Conservation (phyloP, 2,797 vertebrate species). For the Schizothorax lantsangensis region DNA sequence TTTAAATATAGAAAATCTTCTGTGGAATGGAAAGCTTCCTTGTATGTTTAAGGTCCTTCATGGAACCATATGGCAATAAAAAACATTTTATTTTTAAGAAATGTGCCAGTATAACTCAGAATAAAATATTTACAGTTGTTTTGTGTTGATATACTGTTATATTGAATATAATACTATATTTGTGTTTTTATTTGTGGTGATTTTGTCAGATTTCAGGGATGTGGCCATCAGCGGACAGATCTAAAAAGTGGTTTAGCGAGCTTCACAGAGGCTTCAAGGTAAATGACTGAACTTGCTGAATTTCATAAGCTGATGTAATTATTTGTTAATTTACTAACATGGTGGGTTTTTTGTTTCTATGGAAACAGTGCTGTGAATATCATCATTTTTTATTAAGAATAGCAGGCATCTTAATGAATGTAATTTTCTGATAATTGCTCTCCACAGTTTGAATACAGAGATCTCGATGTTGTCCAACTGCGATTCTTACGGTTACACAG, state of each 20-base stretch:
- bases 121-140: neutral
- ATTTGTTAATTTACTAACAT: neutral
- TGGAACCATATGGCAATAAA: neutral
- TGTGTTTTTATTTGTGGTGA: neutral
- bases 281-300: constrained; percentile 30
- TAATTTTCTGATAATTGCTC: constrained; percentile 24
- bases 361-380: neutral
- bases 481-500: constrained; percentile 80
- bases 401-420: neutral
- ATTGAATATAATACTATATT: neutral
- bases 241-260: constrained; percentile 66
- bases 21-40: neutral
- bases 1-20: neutral
- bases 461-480: constrained; percentile 76
- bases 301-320: neutral
- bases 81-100: neutral
- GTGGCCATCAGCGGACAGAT: constrained; percentile 58
- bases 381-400: neutral
- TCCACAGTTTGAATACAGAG: constrained; percentile 73
- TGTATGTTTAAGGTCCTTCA: no score
- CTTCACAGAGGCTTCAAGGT: constrained; percentile 68
- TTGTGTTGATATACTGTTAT: neutral
- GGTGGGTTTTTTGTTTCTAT: neutral
- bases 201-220: constrained; percentile 67
- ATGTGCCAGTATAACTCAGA: neutral